These are phyloP conservation scores for Actinernus sp. DNA, from an alignment of 92 coral and sea anemone genomes.

Conservation along the genomic window DNA sequence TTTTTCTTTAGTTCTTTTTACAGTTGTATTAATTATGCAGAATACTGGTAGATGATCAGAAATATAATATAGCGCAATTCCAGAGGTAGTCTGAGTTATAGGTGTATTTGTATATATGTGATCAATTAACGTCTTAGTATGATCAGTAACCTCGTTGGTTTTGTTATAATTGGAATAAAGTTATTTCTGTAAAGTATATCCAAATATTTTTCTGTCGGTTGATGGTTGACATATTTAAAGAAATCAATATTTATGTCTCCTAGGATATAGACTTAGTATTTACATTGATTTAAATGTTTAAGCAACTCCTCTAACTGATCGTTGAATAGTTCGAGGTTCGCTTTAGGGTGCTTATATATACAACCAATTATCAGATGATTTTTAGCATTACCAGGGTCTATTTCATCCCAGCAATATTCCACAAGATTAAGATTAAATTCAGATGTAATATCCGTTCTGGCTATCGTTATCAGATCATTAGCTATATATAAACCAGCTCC, in stretches of 20 bases:
- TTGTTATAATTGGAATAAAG: too few relatives aligned
- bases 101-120: constrained; percentile 12
- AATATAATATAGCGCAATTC: constrained; percentile 41
- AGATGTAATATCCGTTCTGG: neutral
- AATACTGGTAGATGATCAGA: constrained; percentile 63
- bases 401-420: neutral
- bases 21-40: constrained; percentile 21
- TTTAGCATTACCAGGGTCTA: neutral
- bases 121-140: constrained; percentile 55
- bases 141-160: constrained; percentile 54
- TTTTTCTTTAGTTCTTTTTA: constrained; percentile 33
- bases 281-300: constrained; percentile 21
- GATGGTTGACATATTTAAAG: too few relatives aligned
- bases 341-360: constrained; percentile 45
- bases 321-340: constrained; percentile 30
- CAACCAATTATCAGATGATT: constrained; percentile 42
- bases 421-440: neutral
- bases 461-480: constrained; percentile 18
- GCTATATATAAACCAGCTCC: constrained; percentile 50
- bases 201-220: too few relatives aligned
- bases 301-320: constrained; percentile 4
- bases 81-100: constrained; percentile 29
- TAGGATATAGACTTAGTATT: constrained; percentile 21
- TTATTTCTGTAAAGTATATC: too few relatives aligned
- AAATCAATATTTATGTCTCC: too few relatives aligned